A percentile compares a stretch with the other conserved stretches of the same genome.
Evolutionary conservation across 2,113 vertebrate genomes (phyloP).

Genomic region (Nesoenas mayeri): DNA sequence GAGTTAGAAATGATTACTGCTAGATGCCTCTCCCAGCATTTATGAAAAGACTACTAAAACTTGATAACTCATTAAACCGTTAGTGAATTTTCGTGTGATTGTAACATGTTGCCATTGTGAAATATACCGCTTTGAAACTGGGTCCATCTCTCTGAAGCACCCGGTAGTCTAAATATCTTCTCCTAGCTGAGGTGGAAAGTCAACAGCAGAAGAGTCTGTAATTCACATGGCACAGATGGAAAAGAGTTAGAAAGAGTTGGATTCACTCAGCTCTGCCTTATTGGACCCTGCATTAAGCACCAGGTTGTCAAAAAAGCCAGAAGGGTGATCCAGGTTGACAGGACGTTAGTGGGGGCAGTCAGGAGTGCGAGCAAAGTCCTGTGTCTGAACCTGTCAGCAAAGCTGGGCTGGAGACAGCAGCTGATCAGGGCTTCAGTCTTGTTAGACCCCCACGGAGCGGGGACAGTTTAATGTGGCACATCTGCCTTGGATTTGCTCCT

Average conservation of each 20-base stretch:
- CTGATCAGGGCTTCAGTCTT: not conserved
- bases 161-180: not conserved
- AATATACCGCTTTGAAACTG: too few species aligned
- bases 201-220: not conserved
- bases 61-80: too few species aligned
- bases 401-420: not conserved
- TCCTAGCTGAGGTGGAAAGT: not conserved
- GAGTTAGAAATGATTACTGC: too few species aligned
- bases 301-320: not conserved
- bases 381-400: not conserved
- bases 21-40: too few species aligned
- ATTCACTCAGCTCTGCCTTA: not conserved
- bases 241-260: not conserved
- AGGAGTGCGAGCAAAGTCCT: not conserved
- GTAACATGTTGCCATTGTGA: too few species aligned
- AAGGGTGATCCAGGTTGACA: not conserved
- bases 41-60: too few species aligned
- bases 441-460: not conserved
- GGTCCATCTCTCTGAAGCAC: too few species aligned
- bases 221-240: not conserved
- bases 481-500: not conserved
- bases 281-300: not conserved
- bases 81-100: too few species aligned
- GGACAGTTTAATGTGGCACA: fast-evolving
- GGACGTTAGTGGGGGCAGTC: not conserved